Evolutionary conservation across 53 echinoderm and acorn worm genomes (phyloP), one percentile per base, ranked within the genome.

Genomic region (Luidia sarsii): DNA sequence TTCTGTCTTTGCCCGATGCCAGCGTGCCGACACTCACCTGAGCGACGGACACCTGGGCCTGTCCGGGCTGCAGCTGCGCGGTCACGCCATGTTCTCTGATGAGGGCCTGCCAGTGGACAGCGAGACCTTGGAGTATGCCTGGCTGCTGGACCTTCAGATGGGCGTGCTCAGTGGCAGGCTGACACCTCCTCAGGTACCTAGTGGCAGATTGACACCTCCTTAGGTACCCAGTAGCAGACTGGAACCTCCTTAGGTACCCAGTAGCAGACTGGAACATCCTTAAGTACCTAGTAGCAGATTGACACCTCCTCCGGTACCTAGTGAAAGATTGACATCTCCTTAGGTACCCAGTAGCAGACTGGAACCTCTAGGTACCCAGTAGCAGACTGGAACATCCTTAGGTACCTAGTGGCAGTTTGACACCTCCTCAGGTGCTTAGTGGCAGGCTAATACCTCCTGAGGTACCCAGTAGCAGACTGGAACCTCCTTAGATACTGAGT

Each of bases 81-180:
- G 86, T 23, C 97, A 97, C 70, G 94, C 97, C 19, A 97, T 97
- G 97, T 97, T 97, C 67, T 94, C 94, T 29, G 84, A 87, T 39
- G 91, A 85, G 13, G 97, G 97, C 14, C 68, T 97, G 20, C 87
- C 97, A 18, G 75, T 91, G 7, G 90, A 90, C 25, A 74, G 87
- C 11, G 86, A 80, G 50, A 87, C 87, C 14, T 55, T 97, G 62
- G 97, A 97, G 70, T 97, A 97, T 84, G 93, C 93, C 20, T 97
- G 97, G 97, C 89, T 97, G 46, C 77, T 97, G 30, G 97, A 97
- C 53, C 70, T 97, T 2, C 97, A 97, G 84, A 72, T 97, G 80
- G 97, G 97, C 19, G 88, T 87, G 6, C 39, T 97, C 25, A 90
- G 91, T 62, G 97, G 97, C 31, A 88, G 87, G 65, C 89, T 97